Base-by-base conservation (phyloP, 2,888 invertebrate species). In the Blomia tropicalis region DNA sequence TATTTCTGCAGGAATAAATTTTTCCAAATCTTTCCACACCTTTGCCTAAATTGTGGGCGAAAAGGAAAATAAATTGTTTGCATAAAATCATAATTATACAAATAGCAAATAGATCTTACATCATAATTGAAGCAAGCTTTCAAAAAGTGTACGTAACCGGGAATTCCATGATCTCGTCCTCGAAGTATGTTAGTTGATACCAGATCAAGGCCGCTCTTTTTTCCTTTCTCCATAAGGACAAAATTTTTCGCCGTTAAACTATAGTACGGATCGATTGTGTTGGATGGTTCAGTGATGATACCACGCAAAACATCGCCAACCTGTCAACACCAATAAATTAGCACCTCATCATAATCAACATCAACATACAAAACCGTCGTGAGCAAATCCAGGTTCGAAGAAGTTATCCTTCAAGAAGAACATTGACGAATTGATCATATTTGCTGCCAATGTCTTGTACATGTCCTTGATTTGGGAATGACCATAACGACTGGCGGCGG, bases 141-240 rank as follows among this genome's bases (percentile, higher is more conserved):
- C 25, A 88, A 75, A 73, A 86, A 89, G 66, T 84, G 81, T 69
- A 84, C 84, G 72, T 85, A 87, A 0, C 81, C 76, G 4, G 83
- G 79, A 7, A 86, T 69, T 0, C 85, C 86, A 69, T 83, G 83
- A 74, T 87, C 87, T 22, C 86, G 77, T 0, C 84, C 85, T 54
- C 86, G 77, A 71, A 85, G 85, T 58, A 87, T 80, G 71, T 87
- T 86, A 53, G 86, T 75, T 0, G 86, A 79, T 0, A 83, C 82
- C 68, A 87, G 73, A 73, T 87, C 87, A 44, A 85, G 73, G 0
- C 87, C 87, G 70, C 84, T 84, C 0, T 85, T 82, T 66, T 87
- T 83, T 66, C 83, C 82, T 27, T 83, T 80, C 69, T 84, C 81
- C 74, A 91, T 91, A 64, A 70, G 68, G 62, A 93, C 76, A 74